phyloP scores from a whole-genome alignment of 2,797 vertebrate species.

The Pangasius mekongensis region DNA sequence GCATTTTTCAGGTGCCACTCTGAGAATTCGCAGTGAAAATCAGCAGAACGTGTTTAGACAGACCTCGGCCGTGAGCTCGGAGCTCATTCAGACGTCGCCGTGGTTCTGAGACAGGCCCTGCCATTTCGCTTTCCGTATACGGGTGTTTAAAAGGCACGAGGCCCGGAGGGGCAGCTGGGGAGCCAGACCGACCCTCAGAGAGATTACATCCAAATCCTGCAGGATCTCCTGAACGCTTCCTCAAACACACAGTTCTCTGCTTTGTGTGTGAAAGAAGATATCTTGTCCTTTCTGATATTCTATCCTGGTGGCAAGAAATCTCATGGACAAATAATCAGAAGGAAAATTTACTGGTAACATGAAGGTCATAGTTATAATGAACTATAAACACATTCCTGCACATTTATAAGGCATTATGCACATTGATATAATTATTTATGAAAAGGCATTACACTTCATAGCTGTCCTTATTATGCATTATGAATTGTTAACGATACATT shows the following conservation, averaged over 20 bases:
- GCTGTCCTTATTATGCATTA: not conserved
- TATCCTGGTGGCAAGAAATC: not conserved
- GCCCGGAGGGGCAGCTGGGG: slow-evolving; percentile 38
- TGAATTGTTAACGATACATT: no score
- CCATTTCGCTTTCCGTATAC: slow-evolving; percentile 55
- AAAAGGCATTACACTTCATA: not conserved
- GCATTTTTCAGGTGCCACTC: not conserved
- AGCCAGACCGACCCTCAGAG: slow-evolving; percentile 47
- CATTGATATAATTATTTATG: not conserved
- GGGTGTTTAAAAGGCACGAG: slow-evolving; percentile 60
- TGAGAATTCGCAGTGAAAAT: not conserved
- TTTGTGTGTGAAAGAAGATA: slow-evolving; percentile 36
- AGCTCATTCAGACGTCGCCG: slow-evolving; percentile 53
- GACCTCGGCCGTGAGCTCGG: not conserved
- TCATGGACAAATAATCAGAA: slow-evolving; percentile 11
- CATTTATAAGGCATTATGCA: not conserved
- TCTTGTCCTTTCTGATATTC: slow-evolving; percentile 25
- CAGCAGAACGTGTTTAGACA: not conserved
- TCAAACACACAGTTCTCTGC: slow-evolving; percentile 23
- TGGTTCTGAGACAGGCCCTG: slow-evolving; percentile 33
- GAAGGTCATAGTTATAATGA: not conserved
- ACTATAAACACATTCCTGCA: not conserved
- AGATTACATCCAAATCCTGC: slow-evolving; percentile 21
- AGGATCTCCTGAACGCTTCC: slow-evolving; percentile 31
- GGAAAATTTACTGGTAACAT: not conserved